phyloP scores from a whole-genome alignment of 2,113 vertebrate genomes.

The Psephotus haematonotus region DNA sequence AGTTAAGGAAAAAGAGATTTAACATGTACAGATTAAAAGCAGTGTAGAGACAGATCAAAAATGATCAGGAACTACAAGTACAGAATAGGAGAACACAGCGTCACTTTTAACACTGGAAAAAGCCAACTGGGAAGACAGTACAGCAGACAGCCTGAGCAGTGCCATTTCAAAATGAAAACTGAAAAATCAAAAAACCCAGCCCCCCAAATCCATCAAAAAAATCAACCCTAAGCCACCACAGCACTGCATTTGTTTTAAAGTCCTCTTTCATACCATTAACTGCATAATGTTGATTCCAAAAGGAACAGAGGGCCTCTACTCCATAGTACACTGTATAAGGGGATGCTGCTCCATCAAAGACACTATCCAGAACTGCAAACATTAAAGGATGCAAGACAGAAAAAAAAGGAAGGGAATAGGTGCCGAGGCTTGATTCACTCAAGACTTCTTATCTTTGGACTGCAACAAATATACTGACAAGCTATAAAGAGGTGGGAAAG shows the following conservation, averaged over 20 bases:
- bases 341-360: neutral
- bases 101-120: neutral
- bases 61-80: neutral
- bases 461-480: neutral
- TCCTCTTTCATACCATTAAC: neutral
- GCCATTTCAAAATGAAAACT: neutral
- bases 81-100: conserved; percentile 12
- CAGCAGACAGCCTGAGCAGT: neutral
- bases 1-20: conserved; percentile 26
- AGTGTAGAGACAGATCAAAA: conserved; percentile 17
- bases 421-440: neutral
- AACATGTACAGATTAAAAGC: conserved; percentile 17
- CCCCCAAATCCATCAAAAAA: neutral
- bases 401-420: neutral
- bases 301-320: neutral
- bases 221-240: neutral
- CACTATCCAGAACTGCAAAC: neutral
- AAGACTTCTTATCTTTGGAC: neutral
- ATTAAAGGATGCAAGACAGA: neutral
- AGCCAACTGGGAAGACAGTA: neutral
- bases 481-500: neutral
- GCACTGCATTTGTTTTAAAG: neutral
- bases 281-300: neutral
- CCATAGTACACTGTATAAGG: neutral
- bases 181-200: neutral